Conservation (phyloP, 2,797 vertebrate genomes). For the Buphagus erythrorhynchus region DNA sequence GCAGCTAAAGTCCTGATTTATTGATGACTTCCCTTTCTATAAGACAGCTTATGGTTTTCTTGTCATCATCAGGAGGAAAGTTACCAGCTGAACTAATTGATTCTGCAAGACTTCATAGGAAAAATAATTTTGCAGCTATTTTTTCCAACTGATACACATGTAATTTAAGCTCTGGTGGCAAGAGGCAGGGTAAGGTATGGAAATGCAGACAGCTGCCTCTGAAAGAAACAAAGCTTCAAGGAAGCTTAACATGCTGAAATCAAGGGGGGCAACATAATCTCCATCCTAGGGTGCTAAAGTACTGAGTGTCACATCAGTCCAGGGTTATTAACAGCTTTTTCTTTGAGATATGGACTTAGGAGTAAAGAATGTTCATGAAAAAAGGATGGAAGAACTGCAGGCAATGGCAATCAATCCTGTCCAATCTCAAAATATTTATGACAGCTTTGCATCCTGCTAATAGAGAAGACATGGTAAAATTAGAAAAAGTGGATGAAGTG, state of each 20-base stretch:
- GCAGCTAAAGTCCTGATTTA: not conserved
- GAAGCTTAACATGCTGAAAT: slow-evolving; percentile 36
- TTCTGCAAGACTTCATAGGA: not conserved
- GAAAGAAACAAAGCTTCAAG: slow-evolving; percentile 45
- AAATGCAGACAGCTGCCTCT: slow-evolving; percentile 44
- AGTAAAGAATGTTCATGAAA: not conserved
- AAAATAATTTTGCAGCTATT: not conserved
- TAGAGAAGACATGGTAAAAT: not conserved
- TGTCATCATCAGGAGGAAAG: not conserved
- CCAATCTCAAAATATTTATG: not conserved
- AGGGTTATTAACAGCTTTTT: not conserved
- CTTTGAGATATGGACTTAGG: not conserved
- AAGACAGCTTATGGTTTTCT: not conserved
- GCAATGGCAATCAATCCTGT: not conserved
- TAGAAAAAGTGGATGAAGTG: not conserved
- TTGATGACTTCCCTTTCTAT: not conserved
- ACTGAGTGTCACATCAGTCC: not conserved
- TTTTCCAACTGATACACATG: not conserved
- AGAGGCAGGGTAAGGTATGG: not conserved
- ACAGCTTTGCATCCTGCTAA: not conserved
- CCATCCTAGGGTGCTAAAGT: not conserved
- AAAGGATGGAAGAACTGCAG: not conserved
- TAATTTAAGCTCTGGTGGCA: not conserved
- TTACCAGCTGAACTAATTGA: not conserved
- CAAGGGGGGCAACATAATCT: not conserved